These are phyloP conservation scores for Oscheius sp. DNA, from an alignment of 1,140 invertebrate genomes.

Conservation along the genomic window DNA sequence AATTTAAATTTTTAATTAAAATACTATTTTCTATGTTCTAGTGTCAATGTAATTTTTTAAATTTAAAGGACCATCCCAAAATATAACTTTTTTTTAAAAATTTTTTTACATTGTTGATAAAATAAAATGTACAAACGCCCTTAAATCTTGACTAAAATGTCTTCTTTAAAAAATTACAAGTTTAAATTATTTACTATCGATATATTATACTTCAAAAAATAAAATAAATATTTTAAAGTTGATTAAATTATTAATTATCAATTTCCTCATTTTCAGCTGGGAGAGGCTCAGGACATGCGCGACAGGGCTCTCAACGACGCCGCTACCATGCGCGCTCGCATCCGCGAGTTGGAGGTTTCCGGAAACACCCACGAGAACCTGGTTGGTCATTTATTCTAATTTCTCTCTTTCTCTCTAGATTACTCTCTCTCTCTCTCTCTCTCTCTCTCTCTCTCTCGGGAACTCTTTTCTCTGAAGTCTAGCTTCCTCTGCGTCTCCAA, in stretches of 20 bases:
- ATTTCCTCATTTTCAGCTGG: slow-evolving; percentile 31
- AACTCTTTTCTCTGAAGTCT: no score
- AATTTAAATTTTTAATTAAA: no score
- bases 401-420: not conserved
- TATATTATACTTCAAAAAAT: no score
- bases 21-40: no score
- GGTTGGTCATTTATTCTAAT: not conserved
- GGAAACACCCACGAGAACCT: slow-evolving; percentile 2
- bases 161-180: no score
- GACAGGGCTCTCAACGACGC: slow-evolving; percentile 47
- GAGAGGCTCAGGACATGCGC: slow-evolving; percentile 37
- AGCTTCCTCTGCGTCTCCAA: not conserved
- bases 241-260: no score
- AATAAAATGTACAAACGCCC: not conserved
- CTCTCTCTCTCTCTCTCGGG: no score
- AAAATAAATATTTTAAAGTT: no score
- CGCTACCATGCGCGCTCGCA: slow-evolving; percentile 61
- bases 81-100: not conserved
- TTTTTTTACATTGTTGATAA: not conserved
- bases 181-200: no score
- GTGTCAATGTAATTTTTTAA: no score
- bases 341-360: slow-evolving; percentile 62
- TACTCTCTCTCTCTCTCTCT: no score
- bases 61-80: no score
- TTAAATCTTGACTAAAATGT: not conserved